phyloP scores from a whole-genome alignment of 1,140 invertebrate species.

The Bombus superbus region DNA sequence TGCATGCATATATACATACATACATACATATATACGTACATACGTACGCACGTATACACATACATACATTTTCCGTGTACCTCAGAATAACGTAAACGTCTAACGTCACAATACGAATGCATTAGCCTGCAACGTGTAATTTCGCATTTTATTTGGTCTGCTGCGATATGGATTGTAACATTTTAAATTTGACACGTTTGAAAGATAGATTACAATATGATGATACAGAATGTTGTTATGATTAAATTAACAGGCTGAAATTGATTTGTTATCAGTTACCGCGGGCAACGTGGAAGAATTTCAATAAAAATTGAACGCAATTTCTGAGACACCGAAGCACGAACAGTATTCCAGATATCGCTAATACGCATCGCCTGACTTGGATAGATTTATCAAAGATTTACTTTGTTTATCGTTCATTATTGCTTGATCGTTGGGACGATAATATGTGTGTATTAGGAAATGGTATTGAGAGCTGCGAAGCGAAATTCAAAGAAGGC shows the following conservation, averaged over 20 bases:
- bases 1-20: too few relatives aligned
- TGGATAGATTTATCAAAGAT: constrained; percentile 13
- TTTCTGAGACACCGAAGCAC: neutral
- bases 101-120: neutral
- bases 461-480: neutral
- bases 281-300: too few relatives aligned
- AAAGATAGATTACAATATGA: neutral
- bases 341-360: neutral
- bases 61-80: neutral
- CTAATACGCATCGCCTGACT: neutral
- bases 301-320: constrained; percentile 8
- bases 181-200: neutral
- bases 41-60: too few relatives aligned
- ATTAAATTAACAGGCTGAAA: neutral
- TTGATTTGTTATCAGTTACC: neutral
- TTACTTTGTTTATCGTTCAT: neutral
- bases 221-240: neutral
- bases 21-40: too few relatives aligned
- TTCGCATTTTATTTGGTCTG: neutral
- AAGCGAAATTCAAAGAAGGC: neutral
- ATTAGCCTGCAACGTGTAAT: neutral
- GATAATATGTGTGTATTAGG: neutral
- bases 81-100: neutral
- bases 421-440: neutral
- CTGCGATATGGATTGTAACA: too few relatives aligned